Percentiles rank a stretch among this genome's conserved stretches.
phyloP scores from a whole-genome alignment of 2,113 vertebrate species.

The Serilophus lunatus region DNA sequence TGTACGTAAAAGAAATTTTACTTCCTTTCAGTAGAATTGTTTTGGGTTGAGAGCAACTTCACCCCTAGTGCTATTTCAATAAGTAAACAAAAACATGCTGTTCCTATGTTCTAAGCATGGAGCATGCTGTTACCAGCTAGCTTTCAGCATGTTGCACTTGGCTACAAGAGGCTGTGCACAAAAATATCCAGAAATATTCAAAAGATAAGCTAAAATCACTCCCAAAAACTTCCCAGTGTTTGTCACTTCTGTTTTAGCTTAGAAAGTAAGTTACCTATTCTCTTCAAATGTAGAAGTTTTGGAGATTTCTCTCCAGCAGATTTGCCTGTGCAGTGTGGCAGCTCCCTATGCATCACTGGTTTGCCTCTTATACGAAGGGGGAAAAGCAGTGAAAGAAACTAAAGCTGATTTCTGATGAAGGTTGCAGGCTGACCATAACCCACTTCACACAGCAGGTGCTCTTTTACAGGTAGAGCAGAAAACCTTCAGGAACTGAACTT shows the following conservation, averaged over 20 bases:
- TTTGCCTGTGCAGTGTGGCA: neutral
- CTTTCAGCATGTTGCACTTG: constrained; percentile 38
- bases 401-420: neutral
- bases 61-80: constrained; percentile 34
- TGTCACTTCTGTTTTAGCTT: neutral
- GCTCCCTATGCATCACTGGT: no score
- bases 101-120: neutral
- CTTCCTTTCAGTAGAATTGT: neutral
- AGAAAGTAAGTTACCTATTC: neutral
- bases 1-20: neutral
- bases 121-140: constrained; percentile 50
- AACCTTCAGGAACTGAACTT: neutral
- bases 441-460: neutral
- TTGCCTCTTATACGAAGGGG: neutral
- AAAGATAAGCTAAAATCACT: neutral
- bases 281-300: neutral
- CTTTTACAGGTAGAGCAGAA: neutral
- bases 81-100: constrained; percentile 43
- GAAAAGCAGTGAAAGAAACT: neutral
- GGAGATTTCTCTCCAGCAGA: neutral
- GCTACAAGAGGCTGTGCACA: neutral
- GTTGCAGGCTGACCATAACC: neutral
- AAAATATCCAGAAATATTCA: neutral
- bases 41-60: neutral
- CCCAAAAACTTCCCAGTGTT: neutral